Base-by-base conservation (phyloP, 1,140 invertebrate genomes). In the Zophobas atratus region DNA sequence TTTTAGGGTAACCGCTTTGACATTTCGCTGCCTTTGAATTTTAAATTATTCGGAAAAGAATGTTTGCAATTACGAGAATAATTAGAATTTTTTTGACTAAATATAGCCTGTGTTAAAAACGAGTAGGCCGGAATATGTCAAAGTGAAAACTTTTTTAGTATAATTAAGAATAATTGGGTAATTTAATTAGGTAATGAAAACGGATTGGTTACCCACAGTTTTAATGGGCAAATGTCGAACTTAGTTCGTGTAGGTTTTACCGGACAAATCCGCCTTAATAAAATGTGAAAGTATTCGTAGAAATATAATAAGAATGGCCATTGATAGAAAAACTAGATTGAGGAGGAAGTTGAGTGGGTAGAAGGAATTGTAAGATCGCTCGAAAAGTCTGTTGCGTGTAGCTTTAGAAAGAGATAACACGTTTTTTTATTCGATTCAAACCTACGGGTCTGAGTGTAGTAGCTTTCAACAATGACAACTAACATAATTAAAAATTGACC, bases 301-400 rank as follows among this genome's bases (percentile, higher is more conserved):
- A 67, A 67, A 67, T 60, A 60, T 67, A 67, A 67, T 67, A 67
- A 67, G 60, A 67, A 60, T 63, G 39, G 38, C 33, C 60, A 67
- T 67, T 67, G 60, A 67, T 43, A 67, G 60, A 67, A 67, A 67
- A 67, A 67, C 60, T 67, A 67, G 60, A 67, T 67, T 67, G 60
- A 67, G 60, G 60, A 67, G 60, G 60, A 67, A 67, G 60, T 67
- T 1, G 60, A 41, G 60, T 67, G 20, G 60, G 60, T 20, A 38
- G 60, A 32, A 51, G n/a, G 49, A 51, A 51, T 51, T 67, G 55
- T 46, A 35, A 39, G 60, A 67, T 8, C 36, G n/a, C 20, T 67
- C 38, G 2, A 43, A 60, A 46, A 46, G 43, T 46, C 43, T 46
- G 43, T 46, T 46, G 43, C 43, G 43, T 46, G 43, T 46, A 3